A percentile compares a stretch with the other conserved stretches of the same genome.
Conservation (phyloP, 2,888 invertebrate species). For the Malthinus seriepunctatus region DNA sequence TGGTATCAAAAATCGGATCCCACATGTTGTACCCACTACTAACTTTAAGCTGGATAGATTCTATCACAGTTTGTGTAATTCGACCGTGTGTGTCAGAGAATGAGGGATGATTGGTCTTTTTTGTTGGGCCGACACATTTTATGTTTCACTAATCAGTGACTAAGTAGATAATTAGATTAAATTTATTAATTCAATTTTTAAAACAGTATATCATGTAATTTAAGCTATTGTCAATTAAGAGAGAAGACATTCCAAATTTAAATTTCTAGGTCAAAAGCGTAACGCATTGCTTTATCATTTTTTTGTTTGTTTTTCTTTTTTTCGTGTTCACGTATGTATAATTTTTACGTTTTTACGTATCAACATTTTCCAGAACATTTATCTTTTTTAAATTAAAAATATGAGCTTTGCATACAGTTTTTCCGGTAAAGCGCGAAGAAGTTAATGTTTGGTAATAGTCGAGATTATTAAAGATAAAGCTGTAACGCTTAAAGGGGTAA, state of each 20-base stretch:
- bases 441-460: conserved; percentile 14
- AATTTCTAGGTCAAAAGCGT: not conserved
- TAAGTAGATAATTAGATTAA: conserved; percentile 23
- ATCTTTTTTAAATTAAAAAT: conserved; percentile 18
- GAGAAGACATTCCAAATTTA: not conserved
- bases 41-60: conserved; percentile 18
- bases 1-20: conserved; percentile 20
- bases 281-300: conserved; percentile 2
- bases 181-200: conserved; percentile 23
- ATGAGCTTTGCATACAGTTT: conserved; percentile 7
- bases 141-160: conserved; percentile 16
- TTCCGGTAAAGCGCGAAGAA: conserved; percentile 21
- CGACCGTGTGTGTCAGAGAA: conserved; percentile 19
- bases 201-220: conserved; percentile 2
- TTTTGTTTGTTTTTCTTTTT: not conserved
- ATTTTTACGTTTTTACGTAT: not conserved
- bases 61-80: conserved; percentile 24
- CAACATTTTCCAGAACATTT: conserved; percentile 13
- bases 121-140: conserved; percentile 20
- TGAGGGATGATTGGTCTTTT: conserved; percentile 23
- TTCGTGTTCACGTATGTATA: not conserved
- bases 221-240: conserved; percentile 2
- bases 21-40: conserved; percentile 31
- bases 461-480: conserved; percentile 5
- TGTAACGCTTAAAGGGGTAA: conserved; percentile 17